Base-by-base conservation (phyloP, 2,113 vertebrate genomes). In the Brachirus orientalis region DNA sequence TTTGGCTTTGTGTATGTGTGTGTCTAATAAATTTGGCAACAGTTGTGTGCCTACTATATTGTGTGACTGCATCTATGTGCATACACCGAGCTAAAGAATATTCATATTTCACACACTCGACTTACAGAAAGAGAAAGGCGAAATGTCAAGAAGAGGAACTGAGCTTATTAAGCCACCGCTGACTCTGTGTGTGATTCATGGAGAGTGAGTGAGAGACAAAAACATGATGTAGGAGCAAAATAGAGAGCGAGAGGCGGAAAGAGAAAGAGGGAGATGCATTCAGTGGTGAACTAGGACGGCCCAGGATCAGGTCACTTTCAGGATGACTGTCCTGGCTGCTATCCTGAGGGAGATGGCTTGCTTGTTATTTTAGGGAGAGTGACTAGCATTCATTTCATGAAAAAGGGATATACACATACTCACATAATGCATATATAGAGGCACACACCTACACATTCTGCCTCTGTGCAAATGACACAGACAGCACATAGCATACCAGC, bases 361-460 rank as follows among this genome's bases (percentile, higher is more conserved):
- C 87, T 71, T 72, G 90, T 90, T 92, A 92, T 92, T 93, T 92
- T 92, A 89, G 87, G 92, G 84, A 85, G 82, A 85, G 81, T 86
- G 86, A 92, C 85, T 82, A 60, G 85, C 9, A 64, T 63, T 86
- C 88, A 86, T 82, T 86, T 88, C 72, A 18, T 38, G 13, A 59
- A 75, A 43, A 80, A 82, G 36, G 69, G 14, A 82, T 80, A 69
- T 19, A 17, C 61, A 54, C 28, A 46, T 52, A 20, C 47, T 53
- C 46, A 11, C 35, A 63, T n/a, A 40, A 3, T 13, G 40, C 12
- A 13, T 43, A 43, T 43, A 43, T 11, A 46, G 19, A 71, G 9
- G 14, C 55, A 54, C 17, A 63, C 69, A 58, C 76, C 72, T 70
- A 66, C 56, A 68, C 71, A 22, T 62, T 65, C 67, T 72, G 54